These are phyloP conservation scores for Bombus fervidus DNA, from an alignment of 1,140 invertebrate species.

Conservation along the genomic window DNA sequence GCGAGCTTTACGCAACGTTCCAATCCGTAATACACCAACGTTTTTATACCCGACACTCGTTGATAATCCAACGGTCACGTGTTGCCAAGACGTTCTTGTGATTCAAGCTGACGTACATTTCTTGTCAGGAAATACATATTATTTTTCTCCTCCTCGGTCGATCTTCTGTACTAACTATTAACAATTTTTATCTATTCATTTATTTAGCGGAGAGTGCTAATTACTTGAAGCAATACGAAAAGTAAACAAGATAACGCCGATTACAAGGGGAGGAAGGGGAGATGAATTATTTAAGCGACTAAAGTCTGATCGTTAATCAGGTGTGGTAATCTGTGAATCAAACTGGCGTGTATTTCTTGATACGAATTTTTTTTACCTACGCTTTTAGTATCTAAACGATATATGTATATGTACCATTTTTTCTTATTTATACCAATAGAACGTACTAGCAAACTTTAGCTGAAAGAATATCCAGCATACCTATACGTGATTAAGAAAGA, in stretches of 20 bases:
- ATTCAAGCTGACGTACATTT: constrained; percentile 21
- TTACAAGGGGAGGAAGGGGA: fast-evolving
- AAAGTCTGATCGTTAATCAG: not conserved
- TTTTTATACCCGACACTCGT: constrained; percentile 44
- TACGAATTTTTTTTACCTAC: too few relatives aligned
- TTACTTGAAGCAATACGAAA: not conserved
- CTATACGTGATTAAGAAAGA: too few relatives aligned
- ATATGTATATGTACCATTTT: too few relatives aligned
- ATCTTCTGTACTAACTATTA: not conserved
- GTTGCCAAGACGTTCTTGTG: constrained; percentile 45
- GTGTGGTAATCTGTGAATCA: not conserved
- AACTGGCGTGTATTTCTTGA: not conserved
- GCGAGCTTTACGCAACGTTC: constrained; percentile 55
- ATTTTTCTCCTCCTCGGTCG: not conserved
- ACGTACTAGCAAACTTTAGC: too few relatives aligned
- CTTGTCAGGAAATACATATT: not conserved
- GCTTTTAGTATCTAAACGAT: too few relatives aligned
- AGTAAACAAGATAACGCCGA: not conserved
- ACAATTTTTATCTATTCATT: not conserved
- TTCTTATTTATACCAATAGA: too few relatives aligned
- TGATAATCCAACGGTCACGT: constrained; percentile 54
- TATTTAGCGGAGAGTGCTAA: not conserved
- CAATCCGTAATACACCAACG: constrained; percentile 27
- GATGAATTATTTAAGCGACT: not conserved
- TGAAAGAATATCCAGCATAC: too few relatives aligned